Evolutionary conservation across 2,113 vertebrate genomes (phyloP), one percentile per base, ranked within the genome.

Genomic region (Peromyscus maniculatus): DNA sequence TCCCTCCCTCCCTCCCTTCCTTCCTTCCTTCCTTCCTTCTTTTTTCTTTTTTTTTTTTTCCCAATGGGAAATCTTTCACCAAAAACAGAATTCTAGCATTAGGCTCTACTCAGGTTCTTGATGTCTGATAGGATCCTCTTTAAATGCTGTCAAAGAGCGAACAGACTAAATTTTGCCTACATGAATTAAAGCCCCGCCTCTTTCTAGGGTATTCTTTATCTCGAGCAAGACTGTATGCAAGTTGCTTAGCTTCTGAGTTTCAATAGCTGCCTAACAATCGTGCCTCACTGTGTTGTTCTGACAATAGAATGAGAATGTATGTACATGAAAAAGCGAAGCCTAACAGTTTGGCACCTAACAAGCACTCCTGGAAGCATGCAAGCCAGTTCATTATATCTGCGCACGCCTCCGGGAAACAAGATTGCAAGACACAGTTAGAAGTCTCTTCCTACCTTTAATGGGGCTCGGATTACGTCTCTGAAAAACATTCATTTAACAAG

Each of bases 381-480:
- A 71, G n/a, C 59, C 77, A 78, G 91, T 96, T 96, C 91, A 83
- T 97, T 95, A 89, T 36, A 49, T 72, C 26, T 57, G 57, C 24
- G 71, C 62, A 90, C 62, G 95, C 91, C 97, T 96, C 82, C 13
- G 80, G 86, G 96, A 96, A 93, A 89, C 67, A 87, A 93, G 94
- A 91, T 64, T 66, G 55, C 86, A 87, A 94, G 57, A 55, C 94
- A 28, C 95, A 93, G 91, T 94, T 67, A 96, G 91, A 95, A 96
- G 86, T 71, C 96, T 96, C 52, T 92, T 95, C 77, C 91, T 94
- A 83, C 49, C 87, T 92, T 93, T 97, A 97, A 97, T 93, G 89
- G 90, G 57, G 75, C 91, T 89, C 82, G 75, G 82, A 93, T 84
- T 94, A 94, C 91, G 77, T 93, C 78, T 95, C 89, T 0, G 26